phyloP scores from a whole-genome alignment of 2,113 vertebrate species.

The Pseudopodoces humilis region DNA sequence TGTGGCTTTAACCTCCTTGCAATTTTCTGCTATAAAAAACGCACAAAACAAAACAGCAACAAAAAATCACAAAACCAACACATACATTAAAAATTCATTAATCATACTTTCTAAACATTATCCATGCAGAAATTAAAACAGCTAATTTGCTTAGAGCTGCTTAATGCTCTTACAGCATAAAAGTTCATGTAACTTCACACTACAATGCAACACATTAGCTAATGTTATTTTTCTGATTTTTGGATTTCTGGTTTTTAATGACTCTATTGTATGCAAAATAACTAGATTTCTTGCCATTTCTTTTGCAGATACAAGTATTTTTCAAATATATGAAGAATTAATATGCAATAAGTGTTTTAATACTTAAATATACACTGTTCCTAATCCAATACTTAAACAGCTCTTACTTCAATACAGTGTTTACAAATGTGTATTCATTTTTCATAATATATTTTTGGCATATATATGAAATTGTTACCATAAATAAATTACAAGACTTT shows the following conservation, averaged over 20 bases:
- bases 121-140: conserved; percentile 13
- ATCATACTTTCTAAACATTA: neutral
- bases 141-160: neutral
- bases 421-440: neutral
- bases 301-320: neutral
- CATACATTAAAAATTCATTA: conserved; percentile 34
- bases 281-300: neutral
- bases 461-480: neutral
- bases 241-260: neutral
- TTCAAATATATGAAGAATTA: neutral
- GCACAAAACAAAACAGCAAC: neutral
- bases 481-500: neutral
- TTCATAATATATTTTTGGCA: neutral
- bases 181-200: neutral
- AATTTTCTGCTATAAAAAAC: neutral
- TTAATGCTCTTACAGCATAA: neutral
- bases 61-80: neutral
- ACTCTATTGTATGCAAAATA: neutral
- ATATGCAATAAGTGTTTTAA: neutral
- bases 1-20: neutral
- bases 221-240: neutral
- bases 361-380: neutral
- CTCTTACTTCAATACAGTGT: neutral
- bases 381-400: neutral
- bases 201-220: neutral